A percentile compares a stretch with the other conserved stretches of the same genome.
phyloP scores from a whole-genome alignment of 53 echinoderm and acorn worm genomes.

The Holothuria leucospilota region DNA sequence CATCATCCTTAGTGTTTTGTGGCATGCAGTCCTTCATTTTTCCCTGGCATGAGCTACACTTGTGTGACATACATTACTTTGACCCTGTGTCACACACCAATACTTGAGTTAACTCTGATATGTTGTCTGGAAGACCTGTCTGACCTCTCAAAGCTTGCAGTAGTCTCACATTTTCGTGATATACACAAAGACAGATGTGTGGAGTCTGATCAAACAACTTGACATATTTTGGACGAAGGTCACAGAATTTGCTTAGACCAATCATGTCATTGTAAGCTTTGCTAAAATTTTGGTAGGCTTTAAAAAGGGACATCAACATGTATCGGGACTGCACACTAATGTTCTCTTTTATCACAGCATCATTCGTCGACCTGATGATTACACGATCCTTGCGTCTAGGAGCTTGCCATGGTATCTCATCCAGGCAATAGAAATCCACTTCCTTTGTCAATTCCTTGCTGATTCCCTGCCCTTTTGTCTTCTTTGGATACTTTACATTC shows the following conservation, averaged over 20 bases:
- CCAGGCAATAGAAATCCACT: slow-evolving; percentile 35
- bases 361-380: slow-evolving; percentile 38
- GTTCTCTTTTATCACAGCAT: slow-evolving; percentile 46
- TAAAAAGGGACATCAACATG: slow-evolving; percentile 59
- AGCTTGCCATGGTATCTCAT: slow-evolving; percentile 66
- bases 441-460: background rate
- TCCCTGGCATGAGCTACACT: slow-evolving; percentile 36
- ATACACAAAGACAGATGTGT: slow-evolving; percentile 67
- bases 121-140: slow-evolving; percentile 27
- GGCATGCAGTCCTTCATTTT: slow-evolving; percentile 38
- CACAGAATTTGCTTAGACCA: slow-evolving; percentile 58
- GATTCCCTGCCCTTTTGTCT: too few species aligned
- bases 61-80: slow-evolving; percentile 52
- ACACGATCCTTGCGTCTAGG: slow-evolving; percentile 63
- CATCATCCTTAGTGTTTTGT: background rate
- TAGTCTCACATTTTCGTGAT: slow-evolving; percentile 59
- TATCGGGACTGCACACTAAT: slow-evolving; percentile 46
- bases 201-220: slow-evolving; percentile 57
- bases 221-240: slow-evolving; percentile 46
- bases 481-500: too few species aligned
- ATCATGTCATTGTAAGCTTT: background rate
- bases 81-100: slow-evolving; percentile 45
- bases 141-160: slow-evolving; percentile 33
- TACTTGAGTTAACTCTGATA: slow-evolving; percentile 31
- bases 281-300: slow-evolving; percentile 51